Percentiles rank a stretch among this genome's conserved stretches.
Conservation (phyloP, 2,888 invertebrate genomes). For the Drosophila hamatofila region DNA sequence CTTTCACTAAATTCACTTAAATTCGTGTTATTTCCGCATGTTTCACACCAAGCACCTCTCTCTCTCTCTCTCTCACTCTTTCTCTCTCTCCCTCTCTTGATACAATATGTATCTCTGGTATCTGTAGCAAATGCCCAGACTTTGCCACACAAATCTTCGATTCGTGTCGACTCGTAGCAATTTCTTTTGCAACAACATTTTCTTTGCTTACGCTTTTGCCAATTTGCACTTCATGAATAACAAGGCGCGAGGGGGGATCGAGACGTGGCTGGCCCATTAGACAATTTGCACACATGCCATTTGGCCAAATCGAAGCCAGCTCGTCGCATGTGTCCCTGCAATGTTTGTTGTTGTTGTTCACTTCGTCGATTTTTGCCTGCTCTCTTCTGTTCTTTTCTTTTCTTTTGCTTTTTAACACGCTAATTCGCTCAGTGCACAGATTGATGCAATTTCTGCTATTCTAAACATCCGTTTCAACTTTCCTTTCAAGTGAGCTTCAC, state of each 20-base stretch:
- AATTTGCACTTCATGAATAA: constrained; percentile 79
- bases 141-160: constrained; percentile 54
- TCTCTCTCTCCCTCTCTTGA: constrained; percentile 2
- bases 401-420: constrained; percentile 18
- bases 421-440: constrained; percentile 40
- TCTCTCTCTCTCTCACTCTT: constrained; percentile 13
- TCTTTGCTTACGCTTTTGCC: constrained; percentile 58
- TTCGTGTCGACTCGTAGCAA: constrained; percentile 26
- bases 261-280: constrained; percentile 67
- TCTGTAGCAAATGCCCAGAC: constrained; percentile 27
- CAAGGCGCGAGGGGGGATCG: constrained; percentile 27
- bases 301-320: constrained; percentile 46
- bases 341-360: constrained; percentile 36
- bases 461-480: constrained; percentile 58
- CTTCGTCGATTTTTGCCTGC: not conserved
- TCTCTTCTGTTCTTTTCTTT: constrained; percentile 4
- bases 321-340: constrained; percentile 40
- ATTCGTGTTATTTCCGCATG: constrained; percentile 77
- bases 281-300: constrained; percentile 71
- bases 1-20: constrained; percentile 79
- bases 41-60: constrained; percentile 60
- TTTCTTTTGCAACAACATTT: constrained; percentile 44
- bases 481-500: constrained; percentile 44
- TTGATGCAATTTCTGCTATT: constrained; percentile 42
- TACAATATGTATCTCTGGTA: constrained; percentile 14